phyloP scores from a whole-genome alignment of 1,140 invertebrate species.

The Araneus ventricosus region DNA sequence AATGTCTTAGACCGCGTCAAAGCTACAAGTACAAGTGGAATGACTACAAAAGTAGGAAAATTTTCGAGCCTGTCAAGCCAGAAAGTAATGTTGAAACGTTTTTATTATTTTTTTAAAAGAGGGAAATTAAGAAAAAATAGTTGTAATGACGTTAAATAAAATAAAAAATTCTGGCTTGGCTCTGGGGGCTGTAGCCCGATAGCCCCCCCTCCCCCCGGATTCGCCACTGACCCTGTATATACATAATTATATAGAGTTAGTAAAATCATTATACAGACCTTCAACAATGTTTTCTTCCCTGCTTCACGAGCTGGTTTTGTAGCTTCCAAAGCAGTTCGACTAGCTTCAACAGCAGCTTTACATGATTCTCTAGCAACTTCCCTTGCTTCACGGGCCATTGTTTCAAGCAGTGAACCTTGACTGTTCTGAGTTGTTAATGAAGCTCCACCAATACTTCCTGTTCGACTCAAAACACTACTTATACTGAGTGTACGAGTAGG shows the following conservation, averaged over 20 bases:
- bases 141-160: too few species aligned
- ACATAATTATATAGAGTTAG: too few species aligned
- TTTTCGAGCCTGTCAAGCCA: too few species aligned
- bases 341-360: constrained; percentile 91
- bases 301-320: constrained; percentile 94
- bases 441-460: constrained; percentile 65
- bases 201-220: background rate
- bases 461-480: constrained; percentile 76
- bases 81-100: too few species aligned
- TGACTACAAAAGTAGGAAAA: too few species aligned
- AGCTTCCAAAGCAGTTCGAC: constrained; percentile 90
- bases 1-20: too few species aligned
- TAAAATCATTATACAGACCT: constrained; percentile 42
- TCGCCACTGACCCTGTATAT: too few species aligned
- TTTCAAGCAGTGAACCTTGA: constrained; percentile 71
- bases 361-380: constrained; percentile 92
- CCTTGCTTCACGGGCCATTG: constrained; percentile 88
- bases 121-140: too few species aligned
- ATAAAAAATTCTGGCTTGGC: too few species aligned
- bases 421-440: constrained; percentile 69
- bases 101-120: too few species aligned
- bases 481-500: constrained; percentile 76
- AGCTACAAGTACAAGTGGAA: too few species aligned
- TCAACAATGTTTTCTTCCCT: constrained; percentile 85
- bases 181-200: too few species aligned